A percentile compares a stretch with the other conserved stretches of the same genome.
Evolutionary conservation across 2,113 vertebrate species (phyloP).

Genomic region (Campylomormyrus tamandua): DNA sequence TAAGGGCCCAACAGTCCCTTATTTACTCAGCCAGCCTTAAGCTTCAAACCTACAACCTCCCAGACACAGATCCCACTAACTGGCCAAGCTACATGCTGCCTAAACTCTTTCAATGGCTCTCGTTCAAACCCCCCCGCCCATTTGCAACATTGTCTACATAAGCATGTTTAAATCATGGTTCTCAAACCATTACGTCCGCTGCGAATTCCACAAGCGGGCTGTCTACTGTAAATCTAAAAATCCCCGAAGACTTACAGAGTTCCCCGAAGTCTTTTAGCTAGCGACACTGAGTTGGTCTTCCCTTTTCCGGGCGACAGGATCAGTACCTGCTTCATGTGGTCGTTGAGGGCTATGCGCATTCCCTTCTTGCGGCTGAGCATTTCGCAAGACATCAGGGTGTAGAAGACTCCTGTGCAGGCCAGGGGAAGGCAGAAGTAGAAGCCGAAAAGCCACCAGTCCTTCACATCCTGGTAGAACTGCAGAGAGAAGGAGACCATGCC

Average conservation of each 20-base stretch:
- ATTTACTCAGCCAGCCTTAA: neutral
- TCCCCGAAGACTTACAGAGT: neutral
- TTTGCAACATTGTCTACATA: neutral
- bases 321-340: slow-evolving; percentile 85
- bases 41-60: neutral
- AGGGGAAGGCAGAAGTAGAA: slow-evolving; percentile 85
- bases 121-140: neutral
- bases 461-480: slow-evolving; percentile 74
- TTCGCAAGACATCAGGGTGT: slow-evolving; percentile 84
- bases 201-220: neutral
- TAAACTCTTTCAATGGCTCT: neutral
- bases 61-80: neutral
- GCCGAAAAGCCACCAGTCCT: slow-evolving; percentile 87
- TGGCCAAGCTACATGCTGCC: neutral
- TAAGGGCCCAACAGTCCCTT: neutral
- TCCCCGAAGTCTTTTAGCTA: neutral
- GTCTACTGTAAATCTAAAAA: neutral
- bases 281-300: neutral
- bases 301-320: neutral
- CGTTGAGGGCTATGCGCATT: slow-evolving; percentile 80
- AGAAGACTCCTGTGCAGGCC: slow-evolving; percentile 80
- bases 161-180: neutral
- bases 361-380: slow-evolving; percentile 81
- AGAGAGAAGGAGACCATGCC: neutral
- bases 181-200: neutral